Evolutionary conservation across 2,113 vertebrate genomes (phyloP).

Genomic region (Mohoua ochrocephala): DNA sequence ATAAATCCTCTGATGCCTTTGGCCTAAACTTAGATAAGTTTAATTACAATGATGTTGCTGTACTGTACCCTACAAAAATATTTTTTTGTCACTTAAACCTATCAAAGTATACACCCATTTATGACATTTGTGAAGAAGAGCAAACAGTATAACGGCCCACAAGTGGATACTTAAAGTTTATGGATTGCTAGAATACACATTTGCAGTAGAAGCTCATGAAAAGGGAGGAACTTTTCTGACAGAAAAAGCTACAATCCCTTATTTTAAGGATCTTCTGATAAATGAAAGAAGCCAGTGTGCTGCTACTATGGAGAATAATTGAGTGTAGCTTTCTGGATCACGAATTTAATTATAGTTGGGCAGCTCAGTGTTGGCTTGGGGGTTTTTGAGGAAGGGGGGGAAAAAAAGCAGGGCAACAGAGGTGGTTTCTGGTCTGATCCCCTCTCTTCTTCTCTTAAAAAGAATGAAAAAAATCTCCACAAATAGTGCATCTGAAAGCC

Average conservation of each 20-base stretch:
- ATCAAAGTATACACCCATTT: slow-evolving; percentile 37
- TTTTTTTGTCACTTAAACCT: slow-evolving; percentile 61
- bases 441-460: background rate
- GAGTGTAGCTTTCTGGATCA: background rate
- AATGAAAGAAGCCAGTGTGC: background rate
- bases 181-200: slow-evolving; percentile 29
- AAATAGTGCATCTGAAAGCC: background rate
- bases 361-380: background rate
- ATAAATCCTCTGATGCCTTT: slow-evolving; percentile 65
- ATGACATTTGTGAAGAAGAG: slow-evolving; percentile 65
- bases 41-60: slow-evolving; percentile 64
- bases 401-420: background rate
- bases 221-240: slow-evolving; percentile 24
- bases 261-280: slow-evolving; percentile 29
- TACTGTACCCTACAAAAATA: slow-evolving; percentile 43
- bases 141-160: slow-evolving; percentile 56
- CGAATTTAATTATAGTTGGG: background rate
- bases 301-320: background rate
- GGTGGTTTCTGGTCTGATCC: background rate
- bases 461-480: background rate
- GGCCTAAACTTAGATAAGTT: slow-evolving; percentile 68
- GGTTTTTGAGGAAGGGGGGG: background rate
- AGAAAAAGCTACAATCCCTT: slow-evolving; percentile 23
- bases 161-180: slow-evolving; percentile 48
- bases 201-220: slow-evolving; percentile 36